A percentile compares a stretch with the other conserved stretches of the same genome.
Evolutionary conservation across 2,888 invertebrate species (phyloP).

Genomic region (Gandaritis pyraliata): DNA sequence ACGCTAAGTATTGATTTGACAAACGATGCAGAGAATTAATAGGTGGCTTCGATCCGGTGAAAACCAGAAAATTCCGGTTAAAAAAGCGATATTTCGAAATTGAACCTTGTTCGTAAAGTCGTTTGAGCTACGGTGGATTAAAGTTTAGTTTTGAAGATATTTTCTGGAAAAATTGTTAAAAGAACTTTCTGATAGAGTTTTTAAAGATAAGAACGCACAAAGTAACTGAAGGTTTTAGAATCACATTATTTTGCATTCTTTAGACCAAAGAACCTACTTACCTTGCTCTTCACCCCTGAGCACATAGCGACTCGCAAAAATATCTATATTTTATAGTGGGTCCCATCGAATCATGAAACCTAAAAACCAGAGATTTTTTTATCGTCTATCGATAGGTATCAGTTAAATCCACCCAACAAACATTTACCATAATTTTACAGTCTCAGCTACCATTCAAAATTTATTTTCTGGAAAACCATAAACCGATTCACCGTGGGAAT

Average conservation of each 20-base stretch:
- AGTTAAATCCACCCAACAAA: too few species aligned
- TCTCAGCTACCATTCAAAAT: slow-evolving; percentile 1
- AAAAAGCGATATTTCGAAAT: slow-evolving; percentile 12
- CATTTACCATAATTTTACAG: too few species aligned
- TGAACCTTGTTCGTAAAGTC: slow-evolving; percentile 2
- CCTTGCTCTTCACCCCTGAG: too few species aligned
- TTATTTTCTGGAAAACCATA: slow-evolving; percentile 14
- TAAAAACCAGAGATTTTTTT: too few species aligned
- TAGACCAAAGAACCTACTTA: too few species aligned
- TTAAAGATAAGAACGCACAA: background rate
- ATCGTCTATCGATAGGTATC: too few species aligned
- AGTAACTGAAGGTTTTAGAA: too few species aligned
- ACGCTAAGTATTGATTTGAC: slow-evolving; percentile 21
- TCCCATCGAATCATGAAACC: too few species aligned
- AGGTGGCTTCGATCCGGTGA: slow-evolving; percentile 1
- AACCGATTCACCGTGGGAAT: slow-evolving; percentile 12
- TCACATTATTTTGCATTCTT: too few species aligned
- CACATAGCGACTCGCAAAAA: too few species aligned
- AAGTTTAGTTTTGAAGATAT: background rate
- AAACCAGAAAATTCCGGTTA: slow-evolving; percentile 7
- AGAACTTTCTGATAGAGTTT: background rate
- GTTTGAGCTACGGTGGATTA: background rate
- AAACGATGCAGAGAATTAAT: slow-evolving; percentile 23
- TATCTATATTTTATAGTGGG: too few species aligned
- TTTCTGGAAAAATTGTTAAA: background rate